Percentiles rank a stretch among this genome's conserved stretches.
These are phyloP conservation scores for Aphidius gifuensis DNA, from an alignment of 1,140 invertebrate species.

Conservation along the genomic window DNA sequence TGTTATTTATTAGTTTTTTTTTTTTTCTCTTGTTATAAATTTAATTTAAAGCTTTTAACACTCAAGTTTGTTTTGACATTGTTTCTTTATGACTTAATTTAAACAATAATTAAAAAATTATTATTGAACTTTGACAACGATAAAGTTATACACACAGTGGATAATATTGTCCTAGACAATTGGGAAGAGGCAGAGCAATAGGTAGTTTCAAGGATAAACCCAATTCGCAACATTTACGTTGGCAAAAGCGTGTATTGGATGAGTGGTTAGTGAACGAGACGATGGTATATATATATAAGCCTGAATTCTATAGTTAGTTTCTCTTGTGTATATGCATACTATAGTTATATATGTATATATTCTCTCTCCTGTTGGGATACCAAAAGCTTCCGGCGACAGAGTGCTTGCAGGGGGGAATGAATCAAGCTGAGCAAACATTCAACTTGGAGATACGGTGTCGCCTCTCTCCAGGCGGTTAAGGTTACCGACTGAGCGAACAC, in stretches of 20 bases:
- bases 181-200: neutral
- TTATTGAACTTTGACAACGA: no score
- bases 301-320: neutral
- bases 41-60: no score
- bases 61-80: no score
- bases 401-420: conserved; percentile 41
- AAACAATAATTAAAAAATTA: no score
- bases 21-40: no score
- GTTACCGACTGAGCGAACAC: conserved; percentile 8
- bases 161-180: conserved; percentile 13
- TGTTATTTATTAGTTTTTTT: no score
- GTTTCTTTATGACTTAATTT: no score
- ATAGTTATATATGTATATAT: no score
- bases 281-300: no score
- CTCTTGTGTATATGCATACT: neutral
- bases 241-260: conserved; percentile 12
- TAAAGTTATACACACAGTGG: no score
- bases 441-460: conserved; percentile 51
- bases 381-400: conserved; percentile 22
- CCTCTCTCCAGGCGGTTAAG: conserved; percentile 20
- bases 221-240: conserved; percentile 16
- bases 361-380: conserved; percentile 1
- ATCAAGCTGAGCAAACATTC: conserved; percentile 57
- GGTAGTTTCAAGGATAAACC: conserved; percentile 9
- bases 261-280: conserved; percentile 16